Evolutionary conservation across 2,797 vertebrate genomes (phyloP).

Genomic region (Acridotheres tristis): DNA sequence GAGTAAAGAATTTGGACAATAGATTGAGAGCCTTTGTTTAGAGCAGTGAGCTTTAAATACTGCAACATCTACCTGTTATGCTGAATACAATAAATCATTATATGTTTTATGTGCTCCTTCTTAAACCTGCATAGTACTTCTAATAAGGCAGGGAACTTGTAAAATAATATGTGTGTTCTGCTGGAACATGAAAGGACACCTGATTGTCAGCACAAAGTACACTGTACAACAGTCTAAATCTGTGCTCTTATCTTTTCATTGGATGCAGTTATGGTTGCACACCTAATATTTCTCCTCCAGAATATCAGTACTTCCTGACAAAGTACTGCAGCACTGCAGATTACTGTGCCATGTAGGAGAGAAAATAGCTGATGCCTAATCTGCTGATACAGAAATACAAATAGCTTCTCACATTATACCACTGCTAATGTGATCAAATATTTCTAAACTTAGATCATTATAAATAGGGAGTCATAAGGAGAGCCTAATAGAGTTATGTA

Average conservation of each 20-base stretch:
- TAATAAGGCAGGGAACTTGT: neutral
- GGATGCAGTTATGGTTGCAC: neutral
- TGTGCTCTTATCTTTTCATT: neutral
- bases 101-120: neutral
- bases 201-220: neutral
- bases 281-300: neutral
- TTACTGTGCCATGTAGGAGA: neutral
- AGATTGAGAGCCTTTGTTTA: neutral
- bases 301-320: neutral
- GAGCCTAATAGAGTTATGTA: neutral
- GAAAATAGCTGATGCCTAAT: slow-evolving; percentile 25
- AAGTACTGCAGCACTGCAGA: neutral
- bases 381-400: slow-evolving; percentile 27
- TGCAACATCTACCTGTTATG: neutral
- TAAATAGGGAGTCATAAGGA: slow-evolving; percentile 11
- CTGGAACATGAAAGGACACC: neutral
- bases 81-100: neutral
- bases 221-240: neutral
- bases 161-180: neutral
- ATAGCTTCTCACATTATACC: slow-evolving; percentile 11
- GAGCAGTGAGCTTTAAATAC: neutral
- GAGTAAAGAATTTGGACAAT: neutral
- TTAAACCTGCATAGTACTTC: neutral
- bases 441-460: slow-evolving; percentile 23
- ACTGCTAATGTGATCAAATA: slow-evolving; percentile 33